phyloP scores from a whole-genome alignment of 1,140 invertebrate genomes.

The Pissodes strobi region DNA sequence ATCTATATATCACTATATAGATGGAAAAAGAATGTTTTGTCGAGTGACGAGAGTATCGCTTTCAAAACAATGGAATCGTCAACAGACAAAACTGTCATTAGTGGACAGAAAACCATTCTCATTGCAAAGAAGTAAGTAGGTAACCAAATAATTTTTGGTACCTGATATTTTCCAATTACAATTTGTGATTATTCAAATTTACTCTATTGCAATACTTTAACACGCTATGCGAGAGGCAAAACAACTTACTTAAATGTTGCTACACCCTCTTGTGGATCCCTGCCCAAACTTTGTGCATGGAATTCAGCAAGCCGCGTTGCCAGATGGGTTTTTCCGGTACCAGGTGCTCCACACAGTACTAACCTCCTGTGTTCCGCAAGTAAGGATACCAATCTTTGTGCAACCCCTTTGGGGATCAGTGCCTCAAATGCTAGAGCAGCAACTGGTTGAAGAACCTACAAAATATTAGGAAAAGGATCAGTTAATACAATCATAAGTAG shows the following conservation, averaged over 20 bases:
- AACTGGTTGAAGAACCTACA: slow-evolving; percentile 74
- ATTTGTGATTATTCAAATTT: too few species aligned
- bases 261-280: slow-evolving; percentile 75
- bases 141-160: too few species aligned
- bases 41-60: too few species aligned
- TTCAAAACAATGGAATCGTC: too few species aligned
- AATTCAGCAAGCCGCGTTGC: slow-evolving; percentile 94
- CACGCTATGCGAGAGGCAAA: not conserved
- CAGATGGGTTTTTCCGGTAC: slow-evolving; percentile 95
- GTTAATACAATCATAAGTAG: too few species aligned
- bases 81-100: too few species aligned
- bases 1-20: too few species aligned
- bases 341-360: slow-evolving; percentile 94
- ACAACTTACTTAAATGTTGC: slow-evolving; percentile 82
- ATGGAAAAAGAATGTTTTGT: too few species aligned
- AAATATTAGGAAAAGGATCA: not conserved
- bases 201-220: too few species aligned
- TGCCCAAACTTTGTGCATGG: slow-evolving; percentile 70
- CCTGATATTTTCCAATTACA: too few species aligned
- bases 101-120: too few species aligned
- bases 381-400: slow-evolving; percentile 80
- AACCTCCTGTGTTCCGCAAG: slow-evolving; percentile 90
- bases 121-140: too few species aligned
- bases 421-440: slow-evolving; percentile 95
- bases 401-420: slow-evolving; percentile 93